Evolutionary conservation across 92 coral and sea anemone species (phyloP).

Genomic region (Zoanthus sansibaricus): DNA sequence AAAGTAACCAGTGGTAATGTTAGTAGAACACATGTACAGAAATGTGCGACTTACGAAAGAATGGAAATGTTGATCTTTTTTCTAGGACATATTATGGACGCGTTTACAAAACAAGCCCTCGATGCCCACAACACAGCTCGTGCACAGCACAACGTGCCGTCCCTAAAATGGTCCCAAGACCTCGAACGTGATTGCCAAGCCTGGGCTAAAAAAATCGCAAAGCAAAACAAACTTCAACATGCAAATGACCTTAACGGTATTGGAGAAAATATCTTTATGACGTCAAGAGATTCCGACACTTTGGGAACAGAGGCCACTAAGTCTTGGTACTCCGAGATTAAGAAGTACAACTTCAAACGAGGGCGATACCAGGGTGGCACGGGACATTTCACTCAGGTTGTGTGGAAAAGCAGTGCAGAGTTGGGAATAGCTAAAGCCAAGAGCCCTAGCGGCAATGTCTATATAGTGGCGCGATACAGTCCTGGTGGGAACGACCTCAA

Average conservation of each 20-base stretch:
- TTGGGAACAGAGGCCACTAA: background rate
- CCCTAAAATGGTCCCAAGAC: background rate
- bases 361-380: background rate
- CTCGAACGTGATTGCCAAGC: background rate
- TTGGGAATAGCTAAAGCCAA: background rate
- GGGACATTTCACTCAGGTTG: background rate
- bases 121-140: background rate
- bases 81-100: background rate
- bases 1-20: too few species aligned
- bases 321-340: background rate
- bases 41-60: background rate
- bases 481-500: constrained; percentile 3
- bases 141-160: background rate
- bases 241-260: background rate
- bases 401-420: constrained; percentile 11
- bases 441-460: background rate
- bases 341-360: background rate
- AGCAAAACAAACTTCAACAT: background rate
- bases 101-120: background rate
- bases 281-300: background rate
- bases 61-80: background rate
- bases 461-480: background rate
- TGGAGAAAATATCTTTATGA: background rate
- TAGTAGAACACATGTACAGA: background rate
- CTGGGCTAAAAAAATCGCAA: background rate